A percentile compares a stretch with the other conserved stretches of the same genome.
These are phyloP conservation scores for Aleiodes testaceus DNA, from an alignment of 2,888 invertebrate genomes.

Conservation along the genomic window DNA sequence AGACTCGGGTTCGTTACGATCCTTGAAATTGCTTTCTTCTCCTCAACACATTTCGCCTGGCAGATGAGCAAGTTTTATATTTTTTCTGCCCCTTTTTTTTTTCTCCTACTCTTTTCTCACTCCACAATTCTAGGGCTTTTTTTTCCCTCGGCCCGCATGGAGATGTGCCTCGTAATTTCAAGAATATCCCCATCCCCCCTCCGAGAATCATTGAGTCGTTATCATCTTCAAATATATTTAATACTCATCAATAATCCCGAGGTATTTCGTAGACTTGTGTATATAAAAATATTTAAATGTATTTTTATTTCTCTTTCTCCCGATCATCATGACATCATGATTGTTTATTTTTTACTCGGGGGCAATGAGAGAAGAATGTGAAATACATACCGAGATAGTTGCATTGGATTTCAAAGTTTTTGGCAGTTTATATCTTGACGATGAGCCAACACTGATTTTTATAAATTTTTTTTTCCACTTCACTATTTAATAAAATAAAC, in stretches of 20 bases:
- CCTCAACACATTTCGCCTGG: constrained; percentile 29
- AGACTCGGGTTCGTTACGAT: constrained; percentile 35
- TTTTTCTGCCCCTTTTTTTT: constrained; percentile 14
- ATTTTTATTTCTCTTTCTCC: neutral
- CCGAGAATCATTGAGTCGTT: constrained; percentile 6
- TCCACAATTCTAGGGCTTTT: constrained; percentile 9
- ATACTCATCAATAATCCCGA: constrained; percentile 16
- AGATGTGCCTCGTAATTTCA: constrained; percentile 27
- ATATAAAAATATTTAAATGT: neutral
- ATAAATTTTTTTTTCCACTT: constrained; percentile 6
- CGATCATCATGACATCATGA: constrained; percentile 12
- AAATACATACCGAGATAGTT: constrained; percentile 32
- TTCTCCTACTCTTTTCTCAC: constrained; percentile 1
- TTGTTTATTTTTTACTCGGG: constrained; percentile 12
- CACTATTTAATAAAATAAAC: neutral
- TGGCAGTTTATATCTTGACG: constrained; percentile 27
- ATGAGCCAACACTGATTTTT: constrained; percentile 33
- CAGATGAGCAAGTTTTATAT: constrained; percentile 37
- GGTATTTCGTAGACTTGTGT: neutral
- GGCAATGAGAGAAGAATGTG: constrained; percentile 2
- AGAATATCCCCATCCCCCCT: neutral
- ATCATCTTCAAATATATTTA: neutral
- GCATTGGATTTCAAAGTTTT: constrained; percentile 30
- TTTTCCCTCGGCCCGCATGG: constrained; percentile 30
- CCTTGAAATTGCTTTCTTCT: constrained; percentile 40